These are phyloP conservation scores for Zaprionus lineosus DNA, from an alignment of 2,888 invertebrate species.

Conservation along the genomic window DNA sequence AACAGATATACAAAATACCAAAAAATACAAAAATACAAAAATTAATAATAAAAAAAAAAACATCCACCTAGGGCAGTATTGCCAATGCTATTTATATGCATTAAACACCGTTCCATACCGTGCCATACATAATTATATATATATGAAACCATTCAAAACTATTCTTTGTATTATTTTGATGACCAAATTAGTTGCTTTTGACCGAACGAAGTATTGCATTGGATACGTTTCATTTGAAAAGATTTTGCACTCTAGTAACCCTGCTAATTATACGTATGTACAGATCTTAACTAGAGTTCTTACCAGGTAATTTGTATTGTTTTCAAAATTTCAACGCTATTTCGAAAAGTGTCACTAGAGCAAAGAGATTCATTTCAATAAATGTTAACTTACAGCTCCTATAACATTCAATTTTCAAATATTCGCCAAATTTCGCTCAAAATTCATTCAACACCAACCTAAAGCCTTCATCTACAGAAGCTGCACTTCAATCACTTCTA, in stretches of 20 bases:
- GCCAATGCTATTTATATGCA: constrained; percentile 48
- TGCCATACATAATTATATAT: constrained; percentile 54
- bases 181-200: constrained; percentile 61
- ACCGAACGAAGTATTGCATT: constrained; percentile 53
- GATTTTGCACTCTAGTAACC: constrained; percentile 37
- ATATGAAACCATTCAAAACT: constrained; percentile 49
- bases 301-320: constrained; percentile 9
- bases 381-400: too few relatives aligned
- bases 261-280: constrained; percentile 33
- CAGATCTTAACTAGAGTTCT: constrained; percentile 9
- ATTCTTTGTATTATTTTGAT: constrained; percentile 56
- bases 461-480: too few relatives aligned
- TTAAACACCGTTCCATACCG: constrained; percentile 44
- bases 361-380: too few relatives aligned
- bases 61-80: constrained; percentile 44
- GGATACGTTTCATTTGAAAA: constrained; percentile 52
- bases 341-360: too few relatives aligned
- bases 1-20: too few relatives aligned
- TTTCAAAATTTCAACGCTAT: constrained; percentile 9
- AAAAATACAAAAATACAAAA: background rate
- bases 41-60: too few relatives aligned
- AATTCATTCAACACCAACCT: too few relatives aligned
- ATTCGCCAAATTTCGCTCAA: too few relatives aligned
- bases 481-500: too few relatives aligned
- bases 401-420: too few relatives aligned